Evolutionary conservation across 2,113 vertebrate species (phyloP), one percentile per base, ranked within the genome.

Genomic region (Solenodon paradoxus): DNA sequence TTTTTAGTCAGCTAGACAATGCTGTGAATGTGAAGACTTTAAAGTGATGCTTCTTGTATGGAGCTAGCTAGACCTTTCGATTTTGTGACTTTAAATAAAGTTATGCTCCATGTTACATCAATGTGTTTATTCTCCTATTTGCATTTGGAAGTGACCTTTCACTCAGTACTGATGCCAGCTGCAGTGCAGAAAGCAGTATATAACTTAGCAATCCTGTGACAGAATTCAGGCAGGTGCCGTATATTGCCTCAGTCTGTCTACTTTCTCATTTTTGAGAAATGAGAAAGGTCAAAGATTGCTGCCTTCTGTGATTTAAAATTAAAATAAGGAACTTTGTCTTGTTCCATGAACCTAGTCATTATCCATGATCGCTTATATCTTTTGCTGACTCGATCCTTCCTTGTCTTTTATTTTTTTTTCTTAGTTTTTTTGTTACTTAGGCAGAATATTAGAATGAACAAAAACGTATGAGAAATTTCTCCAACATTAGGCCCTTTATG

Each of bases 121-220:
- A 96, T 95, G 80, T 93, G 63, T 93, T 97, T 96, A 95, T 96
- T 95, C 55, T 95, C 69, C 68, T 93, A 64, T 92, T 96, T 78
- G 64, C 95, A 92, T 95, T 96, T 96, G 92, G 59, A 97, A 97
- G 97, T 97, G 89, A 96, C 96, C 89, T 97, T 97, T 96, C 93
- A 91, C 69, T 97, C 94, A 90, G 40, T 83, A 47, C 68, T 72
- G 42, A 87, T 95, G 92, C 71, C 89, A 88, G 64, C 79, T 94
- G 42, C 71, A 96, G 28, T 93, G 71, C 59, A 72, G 63, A 94
- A 69, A 93, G 72, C 90, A 35, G 30, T 89, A 47, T 93, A 64
- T 94, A 94, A 95, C 71, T 96, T 90, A 94, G 78, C 15, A 55
- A 38, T 92, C 71, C 53, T 90, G 35, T 93, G 79, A 68, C 69